phyloP scores from a whole-genome alignment of 2,113 vertebrate genomes.

The Aegypius monachus region DNA sequence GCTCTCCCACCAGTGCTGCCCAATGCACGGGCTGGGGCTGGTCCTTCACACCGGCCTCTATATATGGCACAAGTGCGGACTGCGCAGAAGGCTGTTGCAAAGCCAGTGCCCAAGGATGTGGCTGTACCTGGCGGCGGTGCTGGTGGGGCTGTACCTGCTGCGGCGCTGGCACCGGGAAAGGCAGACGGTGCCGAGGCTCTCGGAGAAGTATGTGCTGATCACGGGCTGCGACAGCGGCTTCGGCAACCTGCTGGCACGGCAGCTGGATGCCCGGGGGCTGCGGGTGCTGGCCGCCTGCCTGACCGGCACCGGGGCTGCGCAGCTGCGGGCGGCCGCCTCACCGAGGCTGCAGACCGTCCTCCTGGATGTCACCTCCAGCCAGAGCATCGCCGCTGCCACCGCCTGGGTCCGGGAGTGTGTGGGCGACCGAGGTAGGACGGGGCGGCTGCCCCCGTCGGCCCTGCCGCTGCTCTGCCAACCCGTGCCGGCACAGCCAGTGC shows the following conservation, averaged over 20 bases:
- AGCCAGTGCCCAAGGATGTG: not conserved
- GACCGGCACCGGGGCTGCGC: no score
- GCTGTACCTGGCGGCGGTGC: not conserved
- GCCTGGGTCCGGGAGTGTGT: constrained; percentile 56
- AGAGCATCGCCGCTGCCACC: no score
- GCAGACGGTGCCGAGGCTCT: constrained; percentile 39
- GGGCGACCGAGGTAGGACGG: constrained; percentile 72
- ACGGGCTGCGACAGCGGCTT: constrained; percentile 41
- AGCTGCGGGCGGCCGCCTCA: no score
- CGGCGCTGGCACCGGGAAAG: constrained; percentile 13
- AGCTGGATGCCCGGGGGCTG: no score
- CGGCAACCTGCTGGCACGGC: not conserved
- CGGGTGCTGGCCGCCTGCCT: no score
- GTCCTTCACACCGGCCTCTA: not conserved
- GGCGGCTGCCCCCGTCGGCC: fast-evolving
- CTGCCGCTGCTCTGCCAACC: not conserved
- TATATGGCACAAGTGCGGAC: fast-evolving
- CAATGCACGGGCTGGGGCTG: not conserved
- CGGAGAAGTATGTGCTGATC: constrained; percentile 81
- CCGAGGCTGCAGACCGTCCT: no score
- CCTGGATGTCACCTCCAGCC: no score
- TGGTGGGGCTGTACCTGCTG: not conserved
- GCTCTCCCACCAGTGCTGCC: not conserved
- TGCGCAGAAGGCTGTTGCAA: fast-evolving
- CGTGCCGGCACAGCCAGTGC: fast-evolving